Conservation (phyloP, 2,113 vertebrate genomes). For the Ovibos moschatus region DNA sequence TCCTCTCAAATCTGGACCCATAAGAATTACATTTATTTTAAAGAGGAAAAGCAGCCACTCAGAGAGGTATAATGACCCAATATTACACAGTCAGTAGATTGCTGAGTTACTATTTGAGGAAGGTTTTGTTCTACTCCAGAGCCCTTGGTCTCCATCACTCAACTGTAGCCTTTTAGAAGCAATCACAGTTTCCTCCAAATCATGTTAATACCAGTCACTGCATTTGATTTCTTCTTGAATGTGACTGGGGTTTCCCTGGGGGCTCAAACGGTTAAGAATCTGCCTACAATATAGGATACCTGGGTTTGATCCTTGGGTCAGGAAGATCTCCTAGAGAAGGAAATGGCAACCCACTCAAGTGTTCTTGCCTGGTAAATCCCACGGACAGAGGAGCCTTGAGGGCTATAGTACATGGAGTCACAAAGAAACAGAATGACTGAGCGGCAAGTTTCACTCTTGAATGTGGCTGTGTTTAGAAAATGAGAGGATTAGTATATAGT, state of each 20-base stretch:
- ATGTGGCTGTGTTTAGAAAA: not conserved
- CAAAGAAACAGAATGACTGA: not conserved
- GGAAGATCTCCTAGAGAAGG: not conserved
- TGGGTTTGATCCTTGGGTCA: not conserved
- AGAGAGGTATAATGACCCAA: not conserved
- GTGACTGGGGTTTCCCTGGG: not conserved
- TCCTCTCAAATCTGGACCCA: not conserved
- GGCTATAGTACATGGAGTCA: not conserved
- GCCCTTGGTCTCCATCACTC: not conserved
- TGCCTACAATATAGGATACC: not conserved
- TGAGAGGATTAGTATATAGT: not conserved
- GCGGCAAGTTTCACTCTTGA: not conserved
- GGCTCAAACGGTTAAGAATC: not conserved
- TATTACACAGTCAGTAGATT: not conserved
- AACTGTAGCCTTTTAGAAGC: not conserved
- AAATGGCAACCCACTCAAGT: not conserved
- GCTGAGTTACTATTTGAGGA: not conserved
- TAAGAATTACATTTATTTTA: conserved; percentile 31
- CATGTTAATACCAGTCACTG: not conserved
- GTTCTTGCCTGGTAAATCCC: not conserved
- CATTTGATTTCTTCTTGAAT: not conserved
- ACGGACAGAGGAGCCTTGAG: not conserved
- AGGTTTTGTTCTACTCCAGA: not conserved
- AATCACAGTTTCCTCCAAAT: not conserved
- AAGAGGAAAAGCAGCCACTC: not conserved